Evolutionary conservation across 1,140 invertebrate genomes (phyloP), one percentile per base, ranked within the genome.

Genomic region (Eueides isabella): DNA sequence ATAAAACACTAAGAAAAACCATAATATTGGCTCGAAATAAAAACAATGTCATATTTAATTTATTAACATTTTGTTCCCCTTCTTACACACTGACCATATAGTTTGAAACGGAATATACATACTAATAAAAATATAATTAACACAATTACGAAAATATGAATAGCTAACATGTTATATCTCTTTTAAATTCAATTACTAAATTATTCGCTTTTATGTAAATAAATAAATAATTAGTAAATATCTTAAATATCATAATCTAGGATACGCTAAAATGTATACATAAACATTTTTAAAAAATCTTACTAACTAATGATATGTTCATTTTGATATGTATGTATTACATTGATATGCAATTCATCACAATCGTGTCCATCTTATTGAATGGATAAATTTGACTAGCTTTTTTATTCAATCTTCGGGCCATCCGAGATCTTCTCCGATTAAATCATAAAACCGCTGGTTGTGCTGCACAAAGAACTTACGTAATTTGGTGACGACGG

Each of bases 381-480:
- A 2, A 19, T 48, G 41, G 41, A 23, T 48, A 48, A 55, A 55
- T 55, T 26, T 55, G 19, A 55, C 19, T 55, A 55, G 19, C 5
- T 44, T 6, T 44, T 19, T 48, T 19, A 11, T 61, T 81, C 95
- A 96, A 87, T 97, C 96, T 84, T 97, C 96, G 19, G 97, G 97
- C 98, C 98, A 98, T 26, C 97, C 97, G 64, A 99, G 96, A 92
- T 98, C 96, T 88, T 97, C 96, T 9, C 98, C 97, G 14, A 99
- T 96, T 85, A 99, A 95, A 78, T 98, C 97, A 88, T 98, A 99
- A 88, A 99, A 99, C 83, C 97, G 96, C 85, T 98, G 96, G 94
- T 99, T 99, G 93, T 98, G 98, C 79, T 98, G 97, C 79, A 96
- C 95, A 93, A 98, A 99, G 93, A 99, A 99, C 83, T 97, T 96